A percentile compares a stretch with the other conserved stretches of the same genome.
Conservation (phyloP, 2,797 vertebrate genomes). For the Coilia nasus region DNA sequence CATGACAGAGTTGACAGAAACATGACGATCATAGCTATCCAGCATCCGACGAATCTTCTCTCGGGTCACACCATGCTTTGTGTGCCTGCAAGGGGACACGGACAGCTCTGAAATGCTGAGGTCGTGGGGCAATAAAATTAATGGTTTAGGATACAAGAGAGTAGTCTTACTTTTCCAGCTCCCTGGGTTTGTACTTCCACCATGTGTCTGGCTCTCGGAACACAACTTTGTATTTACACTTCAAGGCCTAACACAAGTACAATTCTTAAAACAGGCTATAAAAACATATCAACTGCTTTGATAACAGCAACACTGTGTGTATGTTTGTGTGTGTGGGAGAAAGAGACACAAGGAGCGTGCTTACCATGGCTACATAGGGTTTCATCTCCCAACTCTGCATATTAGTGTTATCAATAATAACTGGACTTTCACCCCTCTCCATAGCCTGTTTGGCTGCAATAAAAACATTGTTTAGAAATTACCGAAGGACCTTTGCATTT, state of each 20-base stretch:
- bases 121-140: not conserved
- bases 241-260: constrained; percentile 79
- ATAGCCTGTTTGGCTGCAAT: constrained; percentile 88
- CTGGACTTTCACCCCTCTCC: constrained; percentile 81
- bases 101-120: not conserved
- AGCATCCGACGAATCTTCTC: constrained; percentile 91
- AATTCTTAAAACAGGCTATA: not conserved
- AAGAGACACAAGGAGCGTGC: constrained; percentile 7
- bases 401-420: constrained; percentile 99
- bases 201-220: constrained; percentile 95
- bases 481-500: not conserved
- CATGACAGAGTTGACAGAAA: constrained; percentile 85
- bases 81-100: constrained; percentile 74
- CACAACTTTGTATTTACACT: constrained; percentile 87
- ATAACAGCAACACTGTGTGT: not conserved
- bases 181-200: constrained; percentile 95
- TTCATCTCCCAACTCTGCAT: constrained; percentile 98
- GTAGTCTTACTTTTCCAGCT: constrained; percentile 86
- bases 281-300: not conserved
- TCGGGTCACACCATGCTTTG: constrained; percentile 85
- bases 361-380: constrained; percentile 89
- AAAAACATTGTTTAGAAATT: not conserved
- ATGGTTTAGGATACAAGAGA: not conserved
- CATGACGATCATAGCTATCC: constrained; percentile 82
- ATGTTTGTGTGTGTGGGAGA: not conserved